Evolutionary conservation across 2,888 invertebrate species (phyloP).

Genomic region (Heliconius sara): DNA sequence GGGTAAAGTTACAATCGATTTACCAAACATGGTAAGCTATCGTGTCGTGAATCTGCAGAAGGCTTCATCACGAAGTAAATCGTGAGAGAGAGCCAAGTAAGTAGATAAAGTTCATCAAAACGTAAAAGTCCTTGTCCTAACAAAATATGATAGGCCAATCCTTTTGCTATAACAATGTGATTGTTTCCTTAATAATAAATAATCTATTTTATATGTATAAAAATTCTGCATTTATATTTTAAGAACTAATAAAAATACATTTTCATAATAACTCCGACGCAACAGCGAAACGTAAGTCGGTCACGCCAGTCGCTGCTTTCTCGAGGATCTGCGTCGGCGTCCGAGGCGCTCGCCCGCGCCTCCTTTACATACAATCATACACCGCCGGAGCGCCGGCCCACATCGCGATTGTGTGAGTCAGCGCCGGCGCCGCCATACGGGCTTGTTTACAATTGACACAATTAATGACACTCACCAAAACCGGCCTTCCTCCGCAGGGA

Average conservation of each 20-base stretch:
- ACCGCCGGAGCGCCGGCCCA: slow-evolving; percentile 62
- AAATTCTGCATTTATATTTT: neutral
- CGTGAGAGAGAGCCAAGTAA: slow-evolving; percentile 54
- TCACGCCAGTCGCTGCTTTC: slow-evolving; percentile 59
- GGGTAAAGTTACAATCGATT: slow-evolving; percentile 35
- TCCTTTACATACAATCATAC: slow-evolving; percentile 81
- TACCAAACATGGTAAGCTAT: slow-evolving; percentile 56
- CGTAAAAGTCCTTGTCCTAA: slow-evolving; percentile 48
- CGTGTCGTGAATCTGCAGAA: slow-evolving; percentile 74
- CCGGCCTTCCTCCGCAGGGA: slow-evolving; percentile 53
- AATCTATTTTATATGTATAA: slow-evolving; percentile 37
- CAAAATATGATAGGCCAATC: slow-evolving; percentile 47
- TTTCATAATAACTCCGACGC: neutral
- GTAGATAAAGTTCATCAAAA: slow-evolving; percentile 52
- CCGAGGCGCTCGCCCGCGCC: slow-evolving; percentile 74
- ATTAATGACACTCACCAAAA: slow-evolving; percentile 71
- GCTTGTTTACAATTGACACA: slow-evolving; percentile 76
- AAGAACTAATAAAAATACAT: neutral
- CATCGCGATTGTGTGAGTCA: slow-evolving; percentile 79
- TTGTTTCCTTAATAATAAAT: neutral
- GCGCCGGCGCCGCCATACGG: slow-evolving; percentile 68
- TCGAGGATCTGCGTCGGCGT: slow-evolving; percentile 66
- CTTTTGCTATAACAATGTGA: slow-evolving; percentile 15
- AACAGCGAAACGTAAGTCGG: slow-evolving; percentile 42
- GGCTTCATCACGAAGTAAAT: slow-evolving; percentile 68